Evolutionary conservation across 2,888 invertebrate species (phyloP).

Genomic region (Drosophila anceps): DNA sequence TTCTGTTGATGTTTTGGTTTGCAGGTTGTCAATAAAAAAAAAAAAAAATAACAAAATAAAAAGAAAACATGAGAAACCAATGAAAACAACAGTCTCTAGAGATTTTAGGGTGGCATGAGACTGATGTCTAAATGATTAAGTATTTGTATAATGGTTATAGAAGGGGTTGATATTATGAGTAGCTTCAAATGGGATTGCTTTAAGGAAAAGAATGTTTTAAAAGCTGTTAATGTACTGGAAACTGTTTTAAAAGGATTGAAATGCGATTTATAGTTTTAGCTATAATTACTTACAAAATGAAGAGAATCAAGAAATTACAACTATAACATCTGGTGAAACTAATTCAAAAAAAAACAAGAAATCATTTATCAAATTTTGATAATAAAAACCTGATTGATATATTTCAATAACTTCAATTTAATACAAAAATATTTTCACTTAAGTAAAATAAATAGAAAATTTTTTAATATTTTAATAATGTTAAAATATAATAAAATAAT

Average conservation of each 20-base stretch:
- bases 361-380: too few species aligned
- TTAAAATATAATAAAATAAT: too few species aligned
- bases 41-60: neutral
- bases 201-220: too few species aligned
- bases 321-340: too few species aligned
- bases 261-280: neutral
- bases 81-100: conserved; percentile 25
- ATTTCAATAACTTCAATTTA: too few species aligned
- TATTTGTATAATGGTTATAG: neutral
- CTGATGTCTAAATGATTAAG: conserved; percentile 32
- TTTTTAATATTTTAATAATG: too few species aligned
- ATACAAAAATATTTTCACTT: too few species aligned
- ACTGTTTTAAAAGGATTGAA: neutral
- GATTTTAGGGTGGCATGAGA: conserved; percentile 5
- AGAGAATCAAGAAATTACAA: too few species aligned
- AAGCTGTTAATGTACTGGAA: neutral
- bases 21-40: conserved; percentile 48
- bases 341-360: too few species aligned
- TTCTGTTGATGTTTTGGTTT: conserved; percentile 46
- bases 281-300: neutral
- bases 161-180: neutral
- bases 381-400: too few species aligned
- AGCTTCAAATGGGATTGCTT: neutral
- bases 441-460: too few species aligned
- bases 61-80: conserved; percentile 11